Conservation (phyloP, 2,888 invertebrate genomes). For the Neoascia interrupta region DNA sequence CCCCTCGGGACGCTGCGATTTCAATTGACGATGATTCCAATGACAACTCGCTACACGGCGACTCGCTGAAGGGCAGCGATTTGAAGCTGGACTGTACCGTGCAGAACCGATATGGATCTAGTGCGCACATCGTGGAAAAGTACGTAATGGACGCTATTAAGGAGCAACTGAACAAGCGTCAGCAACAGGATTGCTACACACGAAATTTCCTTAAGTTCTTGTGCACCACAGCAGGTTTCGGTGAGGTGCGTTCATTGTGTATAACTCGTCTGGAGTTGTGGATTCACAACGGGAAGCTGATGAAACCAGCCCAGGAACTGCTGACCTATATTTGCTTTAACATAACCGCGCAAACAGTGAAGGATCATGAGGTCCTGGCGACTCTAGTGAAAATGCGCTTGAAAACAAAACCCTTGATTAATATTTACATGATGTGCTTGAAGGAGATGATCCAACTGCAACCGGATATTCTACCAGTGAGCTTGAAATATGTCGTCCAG, state of each 20-base stretch:
- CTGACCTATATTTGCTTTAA: conserved; percentile 95
- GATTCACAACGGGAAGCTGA: conserved; percentile 97
- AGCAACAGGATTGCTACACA: conserved; percentile 92
- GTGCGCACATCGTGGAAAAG: conserved; percentile 82
- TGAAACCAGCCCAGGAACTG: conserved; percentile 94
- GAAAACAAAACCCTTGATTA: conserved; percentile 95
- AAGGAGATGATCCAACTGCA: conserved; percentile 94
- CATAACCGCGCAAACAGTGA: conserved; percentile 85
- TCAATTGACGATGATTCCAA: conserved; percentile 81
- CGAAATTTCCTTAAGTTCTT: conserved; percentile 93
- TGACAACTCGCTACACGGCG: conserved; percentile 77
- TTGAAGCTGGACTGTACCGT: conserved; percentile 80
- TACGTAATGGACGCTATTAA: conserved; percentile 92
- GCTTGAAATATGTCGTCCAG: conserved; percentile 94
- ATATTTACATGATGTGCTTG: conserved; percentile 92
- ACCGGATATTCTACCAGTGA: conserved; percentile 90
- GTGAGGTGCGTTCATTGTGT: conserved; percentile 83
- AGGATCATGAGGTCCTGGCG: conserved; percentile 89
- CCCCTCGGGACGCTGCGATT: conserved; percentile 71
- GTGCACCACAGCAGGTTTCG: conserved; percentile 91
- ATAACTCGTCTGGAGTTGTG: conserved; percentile 89
- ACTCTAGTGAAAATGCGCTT: conserved; percentile 93
- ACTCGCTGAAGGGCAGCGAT: conserved; percentile 79
- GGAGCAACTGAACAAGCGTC: conserved; percentile 91
- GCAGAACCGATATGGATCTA: conserved; percentile 81